Percentiles rank a stretch among this genome's conserved stretches.
These are phyloP conservation scores for Enteromius argenteus DNA, from an alignment of 2,797 vertebrate genomes.

Conservation along the genomic window DNA sequence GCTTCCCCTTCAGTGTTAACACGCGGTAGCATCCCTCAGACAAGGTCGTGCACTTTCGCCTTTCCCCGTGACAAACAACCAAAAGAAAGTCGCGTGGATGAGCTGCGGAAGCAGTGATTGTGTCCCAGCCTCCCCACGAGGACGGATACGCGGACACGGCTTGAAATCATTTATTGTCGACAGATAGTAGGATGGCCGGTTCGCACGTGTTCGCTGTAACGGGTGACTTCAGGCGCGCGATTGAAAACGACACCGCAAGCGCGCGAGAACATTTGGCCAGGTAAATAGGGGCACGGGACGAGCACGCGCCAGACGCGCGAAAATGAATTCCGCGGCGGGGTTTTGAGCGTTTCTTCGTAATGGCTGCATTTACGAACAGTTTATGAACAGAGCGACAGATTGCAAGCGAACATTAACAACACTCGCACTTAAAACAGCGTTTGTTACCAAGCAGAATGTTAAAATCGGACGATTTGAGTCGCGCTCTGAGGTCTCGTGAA, in stretches of 20 bases:
- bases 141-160: not conserved
- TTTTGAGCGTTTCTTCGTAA: not conserved
- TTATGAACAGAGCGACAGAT: not conserved
- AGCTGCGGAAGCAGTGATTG: not conserved
- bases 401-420: not conserved
- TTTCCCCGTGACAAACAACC: conserved; percentile 12
- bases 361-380: not conserved
- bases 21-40: conserved; percentile 32
- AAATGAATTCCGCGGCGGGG: not conserved
- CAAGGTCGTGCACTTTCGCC: conserved; percentile 41
- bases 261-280: conserved; percentile 17
- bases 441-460: not conserved
- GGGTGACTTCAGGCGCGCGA: not conserved
- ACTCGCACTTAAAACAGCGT: not conserved
- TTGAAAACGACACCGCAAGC: not conserved
- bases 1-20: conserved; percentile 34
- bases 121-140: not conserved
- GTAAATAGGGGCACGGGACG: not conserved
- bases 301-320: conserved; percentile 2
- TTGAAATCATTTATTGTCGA: not conserved
- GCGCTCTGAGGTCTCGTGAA: conserved; percentile 31
- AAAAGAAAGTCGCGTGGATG: conserved; percentile 20
- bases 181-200: not conserved
- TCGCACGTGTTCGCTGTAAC: conserved; percentile 5
- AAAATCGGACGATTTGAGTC: not conserved